Evolutionary conservation across 2,113 vertebrate genomes (phyloP), one percentile per base, ranked within the genome.

Genomic region (Elephas maximus): DNA sequence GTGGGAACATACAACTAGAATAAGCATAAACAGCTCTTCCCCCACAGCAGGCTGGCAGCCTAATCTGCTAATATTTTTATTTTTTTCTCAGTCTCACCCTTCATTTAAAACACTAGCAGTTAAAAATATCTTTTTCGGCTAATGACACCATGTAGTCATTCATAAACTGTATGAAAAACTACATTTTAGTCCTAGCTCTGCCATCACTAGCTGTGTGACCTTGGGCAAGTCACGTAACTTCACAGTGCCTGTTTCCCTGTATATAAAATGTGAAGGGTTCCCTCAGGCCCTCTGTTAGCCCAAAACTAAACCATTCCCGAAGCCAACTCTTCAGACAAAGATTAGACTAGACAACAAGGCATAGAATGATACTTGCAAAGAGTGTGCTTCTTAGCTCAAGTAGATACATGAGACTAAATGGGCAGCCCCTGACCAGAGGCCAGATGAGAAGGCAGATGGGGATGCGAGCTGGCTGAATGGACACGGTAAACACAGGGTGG

Each of bases 61-160:
- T 83, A 14, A 48, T 44, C 11, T 93, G 33, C 33, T 84, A 80
- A 96, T 53, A 88, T 41, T 57, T 69, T n/a, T 69, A 15, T 89
- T 92, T 84, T 88, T 90, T 73, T 21, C 44, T 76, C 83, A 87
- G 74, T 85, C 23, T 86, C 51, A 92, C 15, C 33, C 95, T 94
- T 93, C 53, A 67, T 82, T 67, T 92, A 89, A 10, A 83, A 77
- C 26, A 94, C 44, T 85, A 37, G 21, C 18, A 74, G 69, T 84
- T 84, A 28, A 77, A 76, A 73, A 85, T 9, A 48, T 3, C n/a
- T 30, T 71, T 84, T 88, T 81, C 41, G 82, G 63, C 51, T 90
- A 86, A 17, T 76, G 51, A 94, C 6, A 63, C 44, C 41, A 80
- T 28, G 5, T 12, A 57, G 57, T 23, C 71, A 76, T 62, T 62